Evolutionary conservation across 92 coral and sea anemone species (phyloP), one percentile per base, ranked within the genome.

Genomic region (Palythoa heliodiscus): DNA sequence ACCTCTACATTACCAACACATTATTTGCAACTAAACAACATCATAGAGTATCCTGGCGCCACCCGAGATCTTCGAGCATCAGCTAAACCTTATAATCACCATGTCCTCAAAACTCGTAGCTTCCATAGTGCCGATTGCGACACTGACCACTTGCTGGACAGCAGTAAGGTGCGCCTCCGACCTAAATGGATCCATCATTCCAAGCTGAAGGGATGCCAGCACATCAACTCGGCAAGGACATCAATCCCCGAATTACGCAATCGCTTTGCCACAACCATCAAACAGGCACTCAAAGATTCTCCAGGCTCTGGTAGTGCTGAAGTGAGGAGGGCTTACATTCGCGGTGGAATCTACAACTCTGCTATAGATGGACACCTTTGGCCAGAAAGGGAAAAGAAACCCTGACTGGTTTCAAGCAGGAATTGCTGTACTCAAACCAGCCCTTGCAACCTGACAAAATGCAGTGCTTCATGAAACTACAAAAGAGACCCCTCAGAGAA

Each of bases 361-460:
- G 75, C 88, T 70, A n/a, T n/a, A n/a, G n/a, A 43, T 75, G 69
- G 88, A 85, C 83, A 80, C 74, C 72, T 69, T 79, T 79, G 90
- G 90, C 57, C 81, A 71, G 22, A 52, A 12, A 73, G 86, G 80
- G 87, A 69, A 78, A 22, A 24, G 80, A 43, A 87, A 54, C 86
- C 73, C 87, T 25, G 81, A 79, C 64, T 87, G 90, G 82, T 79
- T 81, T 37, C 57, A 80, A 39, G 90, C 89, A 11, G 89, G 72
- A 11, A 69, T 79, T 60, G 35, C 77, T 10, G 78, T 76, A 70
- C 80, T 70, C 5, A 87, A 87, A 25, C 86, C 90, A 80, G 90
- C 54, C 11, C 73, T 82, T 8, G 71, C 82, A 47, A n/a, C n/a
- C n/a, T n/a, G n/a, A 39, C 90, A 25, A 83, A 83, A 43, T 4